These are phyloP conservation scores for Brachypterus glaber DNA, from an alignment of 2,888 invertebrate species.

Conservation along the genomic window DNA sequence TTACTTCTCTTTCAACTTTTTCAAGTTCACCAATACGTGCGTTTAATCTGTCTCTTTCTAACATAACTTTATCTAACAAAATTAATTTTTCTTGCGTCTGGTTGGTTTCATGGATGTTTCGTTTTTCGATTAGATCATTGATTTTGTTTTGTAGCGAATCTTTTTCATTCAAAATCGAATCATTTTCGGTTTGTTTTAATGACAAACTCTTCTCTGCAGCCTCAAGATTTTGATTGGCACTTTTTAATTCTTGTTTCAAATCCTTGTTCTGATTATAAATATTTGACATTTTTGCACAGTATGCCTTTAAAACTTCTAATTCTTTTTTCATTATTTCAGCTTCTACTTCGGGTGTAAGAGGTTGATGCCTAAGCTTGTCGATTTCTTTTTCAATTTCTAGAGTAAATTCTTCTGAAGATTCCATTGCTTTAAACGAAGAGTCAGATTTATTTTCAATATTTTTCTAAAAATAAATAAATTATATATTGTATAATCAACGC, in stretches of 20 bases:
- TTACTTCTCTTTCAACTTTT: conserved; percentile 26
- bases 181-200: conserved; percentile 18
- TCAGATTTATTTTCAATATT: no score
- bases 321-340: conserved; percentile 32
- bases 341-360: conserved; percentile 28
- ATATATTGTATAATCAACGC: no score
- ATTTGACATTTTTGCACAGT: conserved; percentile 31
- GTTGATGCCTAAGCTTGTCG: conserved; percentile 23
- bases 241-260: conserved; percentile 14
- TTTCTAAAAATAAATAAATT: no score
- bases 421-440: no score
- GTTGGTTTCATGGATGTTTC: conserved; percentile 27
- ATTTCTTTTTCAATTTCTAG: conserved; percentile 35
- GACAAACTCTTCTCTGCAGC: conserved; percentile 20
- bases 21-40: conserved; percentile 26
- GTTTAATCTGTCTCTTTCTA: conserved; percentile 26
- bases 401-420: no score
- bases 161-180: conserved; percentile 24
- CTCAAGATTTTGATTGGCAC: conserved; percentile 18
- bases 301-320: conserved; percentile 32
- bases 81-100: conserved; percentile 30
- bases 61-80: conserved; percentile 29
- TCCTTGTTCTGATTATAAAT: conserved; percentile 31
- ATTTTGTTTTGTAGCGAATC: conserved; percentile 27
- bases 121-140: conserved; percentile 29